Conservation (phyloP, 2,888 invertebrate species). For the Cepaea hortensis region DNA sequence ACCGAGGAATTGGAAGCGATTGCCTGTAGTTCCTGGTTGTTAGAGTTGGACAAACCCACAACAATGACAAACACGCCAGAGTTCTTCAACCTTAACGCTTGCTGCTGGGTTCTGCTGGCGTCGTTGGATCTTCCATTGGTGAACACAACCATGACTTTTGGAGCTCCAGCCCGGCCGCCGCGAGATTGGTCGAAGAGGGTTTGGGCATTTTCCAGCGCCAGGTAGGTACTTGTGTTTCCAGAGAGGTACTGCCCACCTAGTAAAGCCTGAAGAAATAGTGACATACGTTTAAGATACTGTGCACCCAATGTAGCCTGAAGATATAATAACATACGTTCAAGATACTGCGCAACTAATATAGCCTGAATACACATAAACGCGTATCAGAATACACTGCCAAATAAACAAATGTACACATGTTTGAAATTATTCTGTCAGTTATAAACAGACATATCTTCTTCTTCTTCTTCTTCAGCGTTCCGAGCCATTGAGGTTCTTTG, state of each 20-base stretch:
- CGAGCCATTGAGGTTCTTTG: no score
- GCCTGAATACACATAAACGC: no score
- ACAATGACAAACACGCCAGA: constrained; percentile 8
- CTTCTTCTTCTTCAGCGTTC: no score
- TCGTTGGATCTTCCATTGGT: not conserved
- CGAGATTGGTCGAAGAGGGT: not conserved
- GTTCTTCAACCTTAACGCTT: not conserved
- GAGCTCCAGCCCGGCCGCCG: not conserved
- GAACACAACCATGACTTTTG: not conserved
- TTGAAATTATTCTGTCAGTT: no score
- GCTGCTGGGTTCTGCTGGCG: not conserved
- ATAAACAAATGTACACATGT: no score
- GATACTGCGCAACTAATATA: no score
- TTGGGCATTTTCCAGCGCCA: not conserved
- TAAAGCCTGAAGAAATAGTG: not conserved
- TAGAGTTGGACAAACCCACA: not conserved
- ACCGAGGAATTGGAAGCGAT: not conserved
- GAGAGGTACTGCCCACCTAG: not conserved
- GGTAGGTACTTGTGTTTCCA: constrained; percentile 13
- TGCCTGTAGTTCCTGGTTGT: constrained; percentile 9
- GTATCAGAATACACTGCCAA: no score
- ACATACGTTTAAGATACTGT: not conserved
- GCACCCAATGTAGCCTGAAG: not conserved
- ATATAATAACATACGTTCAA: no score
- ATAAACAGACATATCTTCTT: no score